Evolutionary conservation across 2,888 invertebrate genomes (phyloP), one percentile per base, ranked within the genome.

Genomic region (Sipha maydis): DNA sequence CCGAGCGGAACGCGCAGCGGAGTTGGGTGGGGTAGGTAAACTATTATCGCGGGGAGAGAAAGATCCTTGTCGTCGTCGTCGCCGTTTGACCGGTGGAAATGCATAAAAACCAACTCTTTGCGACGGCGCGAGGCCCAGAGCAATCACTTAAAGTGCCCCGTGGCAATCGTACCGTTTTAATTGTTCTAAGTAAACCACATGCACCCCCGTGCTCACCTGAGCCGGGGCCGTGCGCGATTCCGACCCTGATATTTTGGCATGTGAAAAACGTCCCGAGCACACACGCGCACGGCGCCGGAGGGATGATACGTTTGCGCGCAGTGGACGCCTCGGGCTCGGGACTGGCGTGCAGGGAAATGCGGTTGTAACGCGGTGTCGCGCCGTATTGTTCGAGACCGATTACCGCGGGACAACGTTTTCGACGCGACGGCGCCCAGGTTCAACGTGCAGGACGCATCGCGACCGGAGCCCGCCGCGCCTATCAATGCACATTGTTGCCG

Each of bases 61-160:
- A 79, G 21, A 61, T 19, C 31, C 76, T 41, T 11, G n/a, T 56
- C 9, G 48, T 21, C 34, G 73, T 61, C 83, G 71, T 9, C 67
- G 31, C 41, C 41, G 76, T 31, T n/a, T 17, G 73, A 19, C 48
- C 28, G 77, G n/a, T n/a, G n/a, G 69, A 78, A 85, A 86, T 73
- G 61, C n/a, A 80, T 80, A 3, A 80, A 86, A 80, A 86, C 86
- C 73, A 78, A 85, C 69, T 78, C 69, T 78, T 54, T 54, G 73
- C 17, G 83, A 54, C 83, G 71, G 11, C 34, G 48, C 31, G 48
- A 31, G 21, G n/a, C n/a, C 17, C 25, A n/a, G 69, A 19, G 79
- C 78, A 71, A 86, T 86, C 78, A 79, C 71, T 86, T 73, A 73
- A 86, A 86, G n/a, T n/a, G n/a, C n/a, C n/a, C n/a, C n/a, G 67